Conservation (phyloP, 2,888 invertebrate species). For the Melinaea marsaeus region DNA sequence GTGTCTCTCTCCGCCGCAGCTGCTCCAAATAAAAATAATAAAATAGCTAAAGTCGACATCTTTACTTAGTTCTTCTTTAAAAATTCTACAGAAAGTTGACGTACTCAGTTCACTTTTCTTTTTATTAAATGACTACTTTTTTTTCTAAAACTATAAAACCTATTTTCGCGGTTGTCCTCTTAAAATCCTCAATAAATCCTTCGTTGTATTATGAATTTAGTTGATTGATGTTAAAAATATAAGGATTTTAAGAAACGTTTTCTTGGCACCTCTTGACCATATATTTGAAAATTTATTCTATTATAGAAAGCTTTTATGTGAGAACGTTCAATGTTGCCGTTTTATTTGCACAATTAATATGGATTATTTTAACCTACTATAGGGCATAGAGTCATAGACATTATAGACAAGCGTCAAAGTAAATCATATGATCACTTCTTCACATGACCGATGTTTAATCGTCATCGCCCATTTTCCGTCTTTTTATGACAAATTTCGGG, state of each 20-base stretch:
- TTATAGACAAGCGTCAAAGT: conserved; percentile 62
- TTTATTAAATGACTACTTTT: too few relatives aligned
- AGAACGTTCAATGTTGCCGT: conserved; percentile 9
- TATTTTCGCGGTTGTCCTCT: too few relatives aligned
- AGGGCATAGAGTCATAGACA: conserved; percentile 18
- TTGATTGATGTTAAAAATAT: too few relatives aligned
- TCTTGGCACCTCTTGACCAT: too few relatives aligned
- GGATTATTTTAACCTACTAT: conserved; percentile 52
- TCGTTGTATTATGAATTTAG: too few relatives aligned
- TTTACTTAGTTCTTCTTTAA: conserved; percentile 7
- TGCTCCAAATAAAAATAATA: conserved; percentile 17
- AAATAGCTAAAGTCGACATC: conserved; percentile 18
- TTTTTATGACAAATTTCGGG: conserved; percentile 60
- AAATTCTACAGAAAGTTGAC: too few relatives aligned
- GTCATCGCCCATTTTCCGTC: conserved; percentile 59
- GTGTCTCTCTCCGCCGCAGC: conserved; percentile 35
- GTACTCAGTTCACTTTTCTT: too few relatives aligned
- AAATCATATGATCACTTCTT: conserved; percentile 73
- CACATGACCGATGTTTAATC: conserved; percentile 72
- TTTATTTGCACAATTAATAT: conserved; percentile 47
- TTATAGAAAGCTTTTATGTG: too few relatives aligned
- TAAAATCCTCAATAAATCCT: too few relatives aligned
- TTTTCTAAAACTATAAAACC: too few relatives aligned
- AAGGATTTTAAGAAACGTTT: too few relatives aligned
- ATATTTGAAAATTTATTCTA: too few relatives aligned